Evolutionary conservation across 2,888 invertebrate species (phyloP).

Genomic region (Drosophila paranaensis): DNA sequence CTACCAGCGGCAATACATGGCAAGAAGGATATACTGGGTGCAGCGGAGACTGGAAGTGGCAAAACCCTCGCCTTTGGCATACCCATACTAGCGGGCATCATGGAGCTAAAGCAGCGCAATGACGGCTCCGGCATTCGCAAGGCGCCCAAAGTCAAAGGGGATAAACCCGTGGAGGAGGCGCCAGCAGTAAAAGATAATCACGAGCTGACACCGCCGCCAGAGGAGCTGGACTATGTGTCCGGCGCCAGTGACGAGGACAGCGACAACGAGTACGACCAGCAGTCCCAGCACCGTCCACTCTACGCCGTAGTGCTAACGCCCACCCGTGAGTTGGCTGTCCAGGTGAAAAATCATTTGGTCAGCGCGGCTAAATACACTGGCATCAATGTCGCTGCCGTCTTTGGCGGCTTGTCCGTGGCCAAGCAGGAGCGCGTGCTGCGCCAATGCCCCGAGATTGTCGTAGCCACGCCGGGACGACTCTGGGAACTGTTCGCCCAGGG

Average conservation of each 20-base stretch:
- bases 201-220: conserved; percentile 84
- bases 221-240: conserved; percentile 78
- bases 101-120: conserved; percentile 87
- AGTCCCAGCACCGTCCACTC: conserved; percentile 83
- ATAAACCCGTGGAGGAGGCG: conserved; percentile 15
- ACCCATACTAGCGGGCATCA: conserved; percentile 94
- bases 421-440: conserved; percentile 96
- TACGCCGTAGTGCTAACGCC: conserved; percentile 96
- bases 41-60: conserved; percentile 99
- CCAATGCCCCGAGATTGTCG: conserved; percentile 95
- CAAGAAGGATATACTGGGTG: conserved; percentile 96
- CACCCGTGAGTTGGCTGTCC: conserved; percentile 97
- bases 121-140: conserved; percentile 81
- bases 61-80: conserved; percentile 99
- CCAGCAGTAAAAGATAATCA: conserved; percentile 48
- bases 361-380: conserved; percentile 92
- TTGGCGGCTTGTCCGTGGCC: conserved; percentile 97
- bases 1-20: conserved; percentile 94
- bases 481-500: conserved; percentile 96
- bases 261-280: conserved; percentile 50
- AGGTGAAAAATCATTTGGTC: conserved; percentile 94
- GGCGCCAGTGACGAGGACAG: conserved; percentile 66
- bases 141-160: conserved; percentile 61
- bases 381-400: conserved; percentile 91
- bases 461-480: conserved; percentile 98